phyloP scores from a whole-genome alignment of 2,797 vertebrate genomes.

The Enteromius argenteus region DNA sequence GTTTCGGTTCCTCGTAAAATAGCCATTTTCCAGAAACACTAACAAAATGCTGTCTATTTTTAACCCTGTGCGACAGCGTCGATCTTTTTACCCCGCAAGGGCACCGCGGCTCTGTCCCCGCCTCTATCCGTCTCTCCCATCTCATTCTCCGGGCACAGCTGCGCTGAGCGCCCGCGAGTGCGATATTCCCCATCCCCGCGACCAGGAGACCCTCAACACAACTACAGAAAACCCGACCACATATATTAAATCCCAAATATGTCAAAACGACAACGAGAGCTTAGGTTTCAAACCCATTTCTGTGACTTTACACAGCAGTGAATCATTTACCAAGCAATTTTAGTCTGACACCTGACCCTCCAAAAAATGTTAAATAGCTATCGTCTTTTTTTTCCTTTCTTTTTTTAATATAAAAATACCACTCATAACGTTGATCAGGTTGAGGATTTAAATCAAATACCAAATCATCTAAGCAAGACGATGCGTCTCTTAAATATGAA shows the following conservation, averaged over 20 bases:
- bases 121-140: conserved; percentile 23
- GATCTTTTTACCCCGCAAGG: conserved; percentile 69
- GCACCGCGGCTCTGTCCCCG: conserved; percentile 67
- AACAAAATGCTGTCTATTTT: conserved; percentile 17
- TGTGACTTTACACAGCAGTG: background rate
- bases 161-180: conserved; percentile 72
- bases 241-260: background rate
- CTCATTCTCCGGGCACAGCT: conserved; percentile 60
- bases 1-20: conserved; percentile 42
- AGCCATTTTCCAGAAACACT: background rate
- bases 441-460: background rate
- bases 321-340: background rate
- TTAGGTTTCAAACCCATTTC: background rate
- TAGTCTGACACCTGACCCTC: conserved; percentile 28
- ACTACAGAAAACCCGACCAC: background rate
- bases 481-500: background rate
- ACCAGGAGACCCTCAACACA: conserved; percentile 78
- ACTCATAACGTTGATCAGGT: background rate
- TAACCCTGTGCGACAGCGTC: conserved; percentile 24
- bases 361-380: background rate
- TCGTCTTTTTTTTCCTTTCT: background rate
- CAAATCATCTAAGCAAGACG: background rate
- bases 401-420: background rate
- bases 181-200: conserved; percentile 70
- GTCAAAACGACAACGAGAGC: background rate